Conservation (phyloP, 2,113 vertebrate genomes). For the Ochotona princeps region DNA sequence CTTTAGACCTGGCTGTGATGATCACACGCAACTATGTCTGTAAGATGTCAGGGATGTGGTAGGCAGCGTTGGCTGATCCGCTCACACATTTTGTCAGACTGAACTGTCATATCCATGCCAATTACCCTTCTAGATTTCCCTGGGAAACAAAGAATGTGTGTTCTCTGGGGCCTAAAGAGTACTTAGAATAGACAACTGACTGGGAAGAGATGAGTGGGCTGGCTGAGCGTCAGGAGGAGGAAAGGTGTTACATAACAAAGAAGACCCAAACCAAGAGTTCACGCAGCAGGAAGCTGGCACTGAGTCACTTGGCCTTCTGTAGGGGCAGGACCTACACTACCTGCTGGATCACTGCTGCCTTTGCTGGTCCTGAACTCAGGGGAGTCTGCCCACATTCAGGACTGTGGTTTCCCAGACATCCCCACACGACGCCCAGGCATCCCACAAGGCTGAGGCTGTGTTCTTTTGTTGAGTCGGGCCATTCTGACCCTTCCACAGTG, state of each 20-base stretch:
- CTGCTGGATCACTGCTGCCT: accelerated
- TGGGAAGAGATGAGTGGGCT: neutral
- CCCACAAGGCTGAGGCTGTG: neutral
- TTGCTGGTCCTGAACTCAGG: neutral
- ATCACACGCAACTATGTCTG: accelerated
- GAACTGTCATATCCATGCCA: neutral
- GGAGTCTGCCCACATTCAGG: neutral
- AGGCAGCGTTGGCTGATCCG: neutral
- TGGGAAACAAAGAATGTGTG: neutral
- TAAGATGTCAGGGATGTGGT: neutral
- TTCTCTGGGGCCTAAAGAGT: neutral
- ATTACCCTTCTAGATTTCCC: neutral
- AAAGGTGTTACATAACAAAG: neutral
- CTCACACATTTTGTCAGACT: no score
- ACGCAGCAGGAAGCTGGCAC: neutral
- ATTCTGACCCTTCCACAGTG: neutral
- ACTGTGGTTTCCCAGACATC: neutral
- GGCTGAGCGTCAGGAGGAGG: neutral
- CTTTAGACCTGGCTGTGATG: neutral
- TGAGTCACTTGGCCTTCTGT: no score
- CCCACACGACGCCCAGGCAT: neutral
- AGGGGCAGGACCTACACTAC: accelerated
- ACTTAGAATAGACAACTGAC: neutral
- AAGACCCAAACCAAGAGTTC: neutral
- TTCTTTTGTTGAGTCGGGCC: neutral